Evolutionary conservation across 2,888 invertebrate species (phyloP).

Genomic region (Euplexia lucipara): DNA sequence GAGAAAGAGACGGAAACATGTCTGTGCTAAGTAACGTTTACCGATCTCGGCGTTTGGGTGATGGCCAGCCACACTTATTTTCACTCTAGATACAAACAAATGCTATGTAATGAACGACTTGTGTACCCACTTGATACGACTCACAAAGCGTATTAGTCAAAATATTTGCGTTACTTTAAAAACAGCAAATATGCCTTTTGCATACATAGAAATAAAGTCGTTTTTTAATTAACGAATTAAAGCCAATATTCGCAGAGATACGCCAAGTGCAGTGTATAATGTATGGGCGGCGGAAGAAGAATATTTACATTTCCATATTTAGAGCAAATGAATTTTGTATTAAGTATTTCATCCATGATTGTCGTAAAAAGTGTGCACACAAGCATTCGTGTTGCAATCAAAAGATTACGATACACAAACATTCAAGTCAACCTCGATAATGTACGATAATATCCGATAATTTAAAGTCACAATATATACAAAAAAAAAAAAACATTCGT

Average conservation of each 20-base stretch:
- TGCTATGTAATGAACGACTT: constrained; percentile 53
- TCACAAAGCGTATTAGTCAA: too few species aligned
- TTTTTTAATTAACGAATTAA: not conserved
- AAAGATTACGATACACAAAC: constrained; percentile 67
- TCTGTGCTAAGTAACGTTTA: constrained; percentile 23
- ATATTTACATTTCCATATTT: not conserved
- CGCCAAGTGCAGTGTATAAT: too few species aligned
- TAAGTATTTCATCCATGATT: not conserved
- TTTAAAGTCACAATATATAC: constrained; percentile 62
- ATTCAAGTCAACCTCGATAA: constrained; percentile 45
- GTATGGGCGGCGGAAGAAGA: too few species aligned
- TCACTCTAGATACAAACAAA: constrained; percentile 65
- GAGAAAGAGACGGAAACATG: constrained; percentile 1
- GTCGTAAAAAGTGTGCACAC: constrained; percentile 33
- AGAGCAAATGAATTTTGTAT: not conserved
- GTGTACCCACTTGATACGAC: constrained; percentile 21
- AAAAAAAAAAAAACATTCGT: constrained; percentile 44
- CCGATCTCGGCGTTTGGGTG: constrained; percentile 35
- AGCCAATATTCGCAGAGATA: too few species aligned
- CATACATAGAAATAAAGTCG: not conserved
- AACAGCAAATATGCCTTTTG: not conserved
- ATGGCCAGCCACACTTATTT: constrained; percentile 69
- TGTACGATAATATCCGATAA: constrained; percentile 48
- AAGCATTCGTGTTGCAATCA: constrained; percentile 63
- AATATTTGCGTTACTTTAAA: not conserved